phyloP scores from a whole-genome alignment of 1,140 invertebrate genomes.

The Nasonia giraulti region DNA sequence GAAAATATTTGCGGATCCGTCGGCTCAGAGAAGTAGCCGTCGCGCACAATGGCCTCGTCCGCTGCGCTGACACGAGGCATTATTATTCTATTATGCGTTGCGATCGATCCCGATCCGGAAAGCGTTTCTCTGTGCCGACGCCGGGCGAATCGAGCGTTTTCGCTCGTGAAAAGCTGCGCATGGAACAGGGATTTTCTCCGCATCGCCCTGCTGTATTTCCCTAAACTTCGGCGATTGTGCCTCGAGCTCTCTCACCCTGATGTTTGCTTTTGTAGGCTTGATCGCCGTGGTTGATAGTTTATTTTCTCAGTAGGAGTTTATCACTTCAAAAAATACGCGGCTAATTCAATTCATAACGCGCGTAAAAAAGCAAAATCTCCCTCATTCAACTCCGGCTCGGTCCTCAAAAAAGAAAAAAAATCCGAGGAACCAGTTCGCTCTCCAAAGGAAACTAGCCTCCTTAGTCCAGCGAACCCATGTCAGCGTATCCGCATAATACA shows the following conservation, averaged over 20 bases:
- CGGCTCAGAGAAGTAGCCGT: background rate
- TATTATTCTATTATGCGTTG: conserved; percentile 44
- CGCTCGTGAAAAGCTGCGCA: conserved; percentile 41
- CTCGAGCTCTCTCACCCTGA: background rate
- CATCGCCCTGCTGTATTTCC: background rate
- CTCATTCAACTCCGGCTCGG: too few species aligned
- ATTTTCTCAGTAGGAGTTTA: background rate
- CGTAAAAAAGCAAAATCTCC: too few species aligned
- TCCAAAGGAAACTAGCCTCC: conserved; percentile 1
- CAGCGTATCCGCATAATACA: background rate
- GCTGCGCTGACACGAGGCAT: conserved; percentile 33
- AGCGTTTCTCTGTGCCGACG: background rate
- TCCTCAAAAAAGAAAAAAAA: background rate
- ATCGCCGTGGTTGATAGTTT: background rate
- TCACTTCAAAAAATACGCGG: background rate
- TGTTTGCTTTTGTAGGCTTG: background rate
- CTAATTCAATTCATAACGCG: too few species aligned
- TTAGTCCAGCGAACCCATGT: background rate
- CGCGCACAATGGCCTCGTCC: background rate
- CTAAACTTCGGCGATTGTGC: background rate
- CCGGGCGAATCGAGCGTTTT: conserved; percentile 41
- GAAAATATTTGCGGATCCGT: conserved; percentile 42
- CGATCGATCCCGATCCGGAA: conserved; percentile 39
- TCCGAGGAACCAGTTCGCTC: background rate
- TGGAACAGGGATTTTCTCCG: conserved; percentile 7